Percentiles rank a stretch among this genome's conserved stretches.
phyloP scores from a whole-genome alignment of 2,113 vertebrate species.

The Coturnix japonica region DNA sequence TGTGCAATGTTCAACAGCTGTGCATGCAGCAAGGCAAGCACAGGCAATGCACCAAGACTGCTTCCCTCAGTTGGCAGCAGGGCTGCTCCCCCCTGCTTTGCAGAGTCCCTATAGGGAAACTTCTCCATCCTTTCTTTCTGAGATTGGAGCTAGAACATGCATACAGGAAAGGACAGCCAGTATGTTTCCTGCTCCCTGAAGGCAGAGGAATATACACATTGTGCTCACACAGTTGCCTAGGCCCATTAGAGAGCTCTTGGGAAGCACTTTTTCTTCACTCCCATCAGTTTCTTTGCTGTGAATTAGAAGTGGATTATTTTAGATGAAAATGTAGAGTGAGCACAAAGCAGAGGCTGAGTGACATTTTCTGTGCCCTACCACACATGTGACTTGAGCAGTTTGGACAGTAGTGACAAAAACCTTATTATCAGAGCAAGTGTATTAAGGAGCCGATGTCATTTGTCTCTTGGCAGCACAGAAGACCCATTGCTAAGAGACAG shows the following conservation, averaged over 20 bases:
- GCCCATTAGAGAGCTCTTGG: neutral
- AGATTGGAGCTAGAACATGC: neutral
- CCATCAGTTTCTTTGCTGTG: neutral
- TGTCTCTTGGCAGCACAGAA: neutral
- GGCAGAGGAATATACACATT: neutral
- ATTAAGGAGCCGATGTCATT: neutral
- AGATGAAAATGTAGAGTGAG: neutral
- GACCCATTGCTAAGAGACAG: neutral
- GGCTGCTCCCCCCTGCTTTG: neutral
- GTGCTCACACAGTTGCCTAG: neutral
- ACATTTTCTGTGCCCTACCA: neutral
- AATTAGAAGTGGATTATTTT: neutral
- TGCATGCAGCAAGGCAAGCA: neutral
- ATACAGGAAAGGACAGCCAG: rapidly evolving
- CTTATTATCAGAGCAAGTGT: neutral
- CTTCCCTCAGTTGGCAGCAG: rapidly evolving
- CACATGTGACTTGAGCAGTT: too few species aligned
- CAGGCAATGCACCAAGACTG: neutral
- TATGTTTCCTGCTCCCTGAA: neutral
- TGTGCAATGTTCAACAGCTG: neutral
- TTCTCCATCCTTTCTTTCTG: neutral
- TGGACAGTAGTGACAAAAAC: neutral
- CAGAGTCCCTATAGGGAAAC: neutral
- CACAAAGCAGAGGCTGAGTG: neutral
- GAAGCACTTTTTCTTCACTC: neutral